phyloP scores from a whole-genome alignment of 2,888 invertebrate species.

The Coleophora deauratella region DNA sequence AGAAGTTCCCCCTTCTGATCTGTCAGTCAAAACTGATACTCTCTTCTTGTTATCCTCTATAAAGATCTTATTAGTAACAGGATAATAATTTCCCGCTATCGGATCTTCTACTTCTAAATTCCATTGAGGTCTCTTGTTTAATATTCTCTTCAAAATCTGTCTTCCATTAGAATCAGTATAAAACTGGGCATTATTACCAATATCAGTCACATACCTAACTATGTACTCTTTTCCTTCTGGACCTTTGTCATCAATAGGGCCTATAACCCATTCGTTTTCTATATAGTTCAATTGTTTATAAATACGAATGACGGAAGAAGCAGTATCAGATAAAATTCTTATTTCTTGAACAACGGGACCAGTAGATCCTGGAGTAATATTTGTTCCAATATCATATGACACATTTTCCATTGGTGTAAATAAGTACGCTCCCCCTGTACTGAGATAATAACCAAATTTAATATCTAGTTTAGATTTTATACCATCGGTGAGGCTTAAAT shows the following conservation, averaged over 20 bases:
- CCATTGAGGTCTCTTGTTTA: conserved; percentile 84
- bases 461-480: conserved; percentile 35
- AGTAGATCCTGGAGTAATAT: conserved; percentile 7
- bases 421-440: conserved; percentile 80
- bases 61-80: conserved; percentile 87
- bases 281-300: conserved; percentile 50
- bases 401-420: conserved; percentile 79
- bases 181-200: conserved; percentile 79
- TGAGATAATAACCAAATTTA: conserved; percentile 79
- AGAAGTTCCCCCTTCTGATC: conserved; percentile 88
- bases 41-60: conserved; percentile 73
- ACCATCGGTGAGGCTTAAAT: conserved; percentile 53
- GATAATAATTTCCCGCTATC: conserved; percentile 93
- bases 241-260: conserved; percentile 81
- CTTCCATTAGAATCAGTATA: conserved; percentile 97
- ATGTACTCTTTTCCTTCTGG: conserved; percentile 88
- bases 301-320: conserved; percentile 18
- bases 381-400: conserved; percentile 20
- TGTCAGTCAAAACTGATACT: conserved; percentile 80
- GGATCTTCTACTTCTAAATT: conserved; percentile 79
- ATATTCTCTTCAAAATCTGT: conserved; percentile 82
- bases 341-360: conserved; percentile 53
- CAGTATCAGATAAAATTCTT: conserved; percentile 20
- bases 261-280: conserved; percentile 85
- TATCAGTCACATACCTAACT: conserved; percentile 77